A percentile compares a stretch with the other conserved stretches of the same genome.
Conservation (phyloP, 2,888 invertebrate genomes). For the Thera obeliscata region DNA sequence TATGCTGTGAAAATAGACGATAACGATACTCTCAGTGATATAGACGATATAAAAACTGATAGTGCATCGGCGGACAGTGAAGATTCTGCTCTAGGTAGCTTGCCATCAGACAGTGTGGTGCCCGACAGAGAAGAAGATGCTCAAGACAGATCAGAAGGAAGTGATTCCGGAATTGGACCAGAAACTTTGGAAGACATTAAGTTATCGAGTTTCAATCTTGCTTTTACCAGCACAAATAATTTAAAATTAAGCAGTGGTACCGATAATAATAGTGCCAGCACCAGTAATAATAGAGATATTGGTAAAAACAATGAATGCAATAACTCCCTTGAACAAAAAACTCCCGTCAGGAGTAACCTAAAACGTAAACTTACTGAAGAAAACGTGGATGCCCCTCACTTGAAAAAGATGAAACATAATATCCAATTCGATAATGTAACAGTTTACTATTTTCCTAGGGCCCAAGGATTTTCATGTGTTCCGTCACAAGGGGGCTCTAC, state of each 20-base stretch:
- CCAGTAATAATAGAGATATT: slow-evolving; percentile 42
- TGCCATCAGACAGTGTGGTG: slow-evolving; percentile 76
- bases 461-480: slow-evolving; percentile 96
- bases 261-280: slow-evolving; percentile 43
- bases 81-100: slow-evolving; percentile 86
- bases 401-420: slow-evolving; percentile 89
- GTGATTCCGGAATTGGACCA: slow-evolving; percentile 92
- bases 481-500: slow-evolving; percentile 96
- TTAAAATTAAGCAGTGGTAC: slow-evolving; percentile 44
- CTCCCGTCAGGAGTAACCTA: slow-evolving; percentile 85
- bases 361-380: slow-evolving; percentile 85
- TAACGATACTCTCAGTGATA: slow-evolving; percentile 81
- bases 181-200: slow-evolving; percentile 87
- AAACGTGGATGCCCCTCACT: slow-evolving; percentile 72
- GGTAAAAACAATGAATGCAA: slow-evolving; percentile 45
- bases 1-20: slow-evolving; percentile 79
- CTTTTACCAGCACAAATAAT: slow-evolving; percentile 63
- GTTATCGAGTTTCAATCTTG: slow-evolving; percentile 65
- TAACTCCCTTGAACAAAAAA: slow-evolving; percentile 49
- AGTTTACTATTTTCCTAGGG: slow-evolving; percentile 96
- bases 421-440: slow-evolving; percentile 96
- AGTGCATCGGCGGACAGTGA: slow-evolving; percentile 84
- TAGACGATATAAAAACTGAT: slow-evolving; percentile 81
- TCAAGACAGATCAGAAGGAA: slow-evolving; percentile 90
- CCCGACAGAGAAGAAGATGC: slow-evolving; percentile 85